Conservation (phyloP, 1,140 invertebrate genomes). For the Glossosoma conforme region DNA sequence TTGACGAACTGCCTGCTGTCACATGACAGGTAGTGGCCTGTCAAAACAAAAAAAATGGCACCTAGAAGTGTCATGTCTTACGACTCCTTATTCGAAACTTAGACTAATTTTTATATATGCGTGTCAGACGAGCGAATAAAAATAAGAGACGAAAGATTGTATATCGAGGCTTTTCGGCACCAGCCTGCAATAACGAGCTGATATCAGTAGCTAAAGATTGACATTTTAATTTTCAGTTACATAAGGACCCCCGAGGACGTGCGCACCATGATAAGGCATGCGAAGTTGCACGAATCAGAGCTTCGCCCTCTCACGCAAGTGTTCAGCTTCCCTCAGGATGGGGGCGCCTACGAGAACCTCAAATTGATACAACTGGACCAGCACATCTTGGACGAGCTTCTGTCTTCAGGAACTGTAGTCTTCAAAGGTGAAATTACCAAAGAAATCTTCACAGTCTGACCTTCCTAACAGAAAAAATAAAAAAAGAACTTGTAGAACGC, state of each 20-base stretch:
- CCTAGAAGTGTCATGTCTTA: no score
- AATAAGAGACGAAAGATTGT: no score
- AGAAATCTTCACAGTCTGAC: no score
- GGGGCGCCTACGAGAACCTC: constrained; percentile 49
- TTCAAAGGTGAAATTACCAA: constrained; percentile 54
- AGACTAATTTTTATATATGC: no score
- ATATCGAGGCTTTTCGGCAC: no score
- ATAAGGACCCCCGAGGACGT: constrained; percentile 53
- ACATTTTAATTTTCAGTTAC: constrained; percentile 44
- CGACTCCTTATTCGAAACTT: no score
- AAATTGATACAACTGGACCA: constrained; percentile 64
- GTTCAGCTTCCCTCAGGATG: constrained; percentile 52
- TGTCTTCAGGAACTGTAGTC: constrained; percentile 51
- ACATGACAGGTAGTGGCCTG: no score
- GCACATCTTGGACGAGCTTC: constrained; percentile 56
- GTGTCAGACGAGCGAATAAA: no score
- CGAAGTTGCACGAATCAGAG: constrained; percentile 62
- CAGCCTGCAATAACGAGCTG: background rate
- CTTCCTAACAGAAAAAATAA: no score
- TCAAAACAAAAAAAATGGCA: no score
- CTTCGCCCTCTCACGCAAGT: constrained; percentile 60
- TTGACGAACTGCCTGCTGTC: no score
- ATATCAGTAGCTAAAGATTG: background rate
- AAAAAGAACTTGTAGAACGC: no score
- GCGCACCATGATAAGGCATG: constrained; percentile 58